Percentiles rank a stretch among this genome's conserved stretches.
These are phyloP conservation scores for Ellobium chinense DNA, from an alignment of 2,888 invertebrate genomes.

Conservation along the genomic window DNA sequence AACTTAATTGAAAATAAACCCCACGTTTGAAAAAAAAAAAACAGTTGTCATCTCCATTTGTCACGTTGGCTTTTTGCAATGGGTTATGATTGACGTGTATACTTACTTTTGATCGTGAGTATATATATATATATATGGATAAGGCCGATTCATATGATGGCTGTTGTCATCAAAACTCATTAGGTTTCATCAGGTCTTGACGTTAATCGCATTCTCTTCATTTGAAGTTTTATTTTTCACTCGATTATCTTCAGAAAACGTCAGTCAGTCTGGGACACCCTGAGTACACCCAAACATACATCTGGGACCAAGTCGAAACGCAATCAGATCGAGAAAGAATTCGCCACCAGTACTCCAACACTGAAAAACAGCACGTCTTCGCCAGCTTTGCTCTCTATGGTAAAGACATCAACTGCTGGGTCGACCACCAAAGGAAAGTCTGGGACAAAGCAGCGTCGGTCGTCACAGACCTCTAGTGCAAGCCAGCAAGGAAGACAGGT, in stretches of 20 bases:
- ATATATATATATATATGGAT: too few species aligned
- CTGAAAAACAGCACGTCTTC: not conserved
- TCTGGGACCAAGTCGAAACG: conserved; percentile 46
- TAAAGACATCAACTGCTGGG: too few species aligned
- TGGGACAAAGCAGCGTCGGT: not conserved
- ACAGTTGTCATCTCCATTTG: too few species aligned
- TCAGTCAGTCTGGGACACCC: conserved; percentile 46
- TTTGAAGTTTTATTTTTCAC: not conserved
- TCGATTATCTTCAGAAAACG: not conserved
- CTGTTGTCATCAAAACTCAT: too few species aligned
- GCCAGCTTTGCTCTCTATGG: not conserved
- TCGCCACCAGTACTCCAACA: conserved; percentile 4
- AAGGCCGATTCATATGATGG: too few species aligned
- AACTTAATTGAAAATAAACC: too few species aligned
- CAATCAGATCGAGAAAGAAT: conserved; percentile 48
- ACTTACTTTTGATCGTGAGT: too few species aligned
- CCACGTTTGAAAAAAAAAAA: too few species aligned
- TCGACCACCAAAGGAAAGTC: not conserved
- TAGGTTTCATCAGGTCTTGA: too few species aligned
- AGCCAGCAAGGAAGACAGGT: not conserved
- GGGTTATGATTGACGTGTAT: too few species aligned
- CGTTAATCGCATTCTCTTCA: too few species aligned
- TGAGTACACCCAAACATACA: conserved; percentile 49
- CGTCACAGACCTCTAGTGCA: not conserved
- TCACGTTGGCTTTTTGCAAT: too few species aligned